Conservation (phyloP, 2,113 vertebrate genomes). For the Tyrannus savana region DNA sequence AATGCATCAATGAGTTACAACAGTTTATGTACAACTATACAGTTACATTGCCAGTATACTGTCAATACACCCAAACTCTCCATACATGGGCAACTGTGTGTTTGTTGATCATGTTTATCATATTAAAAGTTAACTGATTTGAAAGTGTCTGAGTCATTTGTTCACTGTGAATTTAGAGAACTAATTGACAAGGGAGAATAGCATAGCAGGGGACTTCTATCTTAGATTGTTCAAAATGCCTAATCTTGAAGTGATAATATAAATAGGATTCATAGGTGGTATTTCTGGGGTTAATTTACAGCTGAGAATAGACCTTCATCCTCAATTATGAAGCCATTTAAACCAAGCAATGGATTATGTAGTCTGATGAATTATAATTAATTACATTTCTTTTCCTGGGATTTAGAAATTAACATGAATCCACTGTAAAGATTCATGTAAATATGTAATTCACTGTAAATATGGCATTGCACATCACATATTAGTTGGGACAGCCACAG, state of each 20-base stretch:
- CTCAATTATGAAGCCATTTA: neutral
- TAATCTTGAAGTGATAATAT: neutral
- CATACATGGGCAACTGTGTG: neutral
- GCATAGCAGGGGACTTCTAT: neutral
- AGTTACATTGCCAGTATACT: slow-evolving; percentile 22
- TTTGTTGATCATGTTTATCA: slow-evolving; percentile 26
- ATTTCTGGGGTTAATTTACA: neutral
- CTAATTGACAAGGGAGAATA: neutral
- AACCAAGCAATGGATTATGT: neutral
- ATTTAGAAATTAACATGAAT: neutral
- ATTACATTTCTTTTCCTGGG: neutral
- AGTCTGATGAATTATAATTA: neutral
- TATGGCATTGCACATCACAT: neutral
- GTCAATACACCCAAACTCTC: neutral
- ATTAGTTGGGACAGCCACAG: neutral
- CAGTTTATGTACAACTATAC: slow-evolving; percentile 22
- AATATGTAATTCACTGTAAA: too few species aligned
- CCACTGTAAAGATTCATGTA: neutral
- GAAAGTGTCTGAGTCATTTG: neutral
- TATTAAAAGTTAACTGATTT: neutral
- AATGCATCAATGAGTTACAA: slow-evolving; percentile 21
- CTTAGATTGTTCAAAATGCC: neutral
- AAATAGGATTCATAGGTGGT: neutral
- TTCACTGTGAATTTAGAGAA: neutral
- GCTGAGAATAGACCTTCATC: neutral